These are phyloP conservation scores for Teleiodes luculella DNA, from an alignment of 2,888 invertebrate genomes.

Conservation along the genomic window DNA sequence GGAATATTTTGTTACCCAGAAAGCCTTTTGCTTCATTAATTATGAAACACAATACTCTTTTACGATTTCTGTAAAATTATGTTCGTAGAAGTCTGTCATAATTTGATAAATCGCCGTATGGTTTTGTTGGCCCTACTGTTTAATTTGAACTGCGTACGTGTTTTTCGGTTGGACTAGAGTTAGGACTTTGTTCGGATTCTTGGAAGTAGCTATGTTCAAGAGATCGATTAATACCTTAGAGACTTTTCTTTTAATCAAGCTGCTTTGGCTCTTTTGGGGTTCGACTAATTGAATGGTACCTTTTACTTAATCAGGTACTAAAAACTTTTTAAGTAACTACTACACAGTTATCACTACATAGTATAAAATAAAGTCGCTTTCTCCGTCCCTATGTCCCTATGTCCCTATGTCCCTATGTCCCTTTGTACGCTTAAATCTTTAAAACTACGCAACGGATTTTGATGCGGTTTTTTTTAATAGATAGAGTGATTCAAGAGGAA, in stretches of 20 bases:
- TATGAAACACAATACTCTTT: slow-evolving; percentile 75
- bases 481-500: too few relatives aligned
- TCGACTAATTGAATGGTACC: too few relatives aligned
- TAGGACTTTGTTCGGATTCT: slow-evolving; percentile 13
- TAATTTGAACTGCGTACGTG: slow-evolving; percentile 33
- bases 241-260: not conserved
- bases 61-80: slow-evolving; percentile 72
- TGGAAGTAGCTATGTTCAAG: slow-evolving; percentile 1
- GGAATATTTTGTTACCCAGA: slow-evolving; percentile 75
- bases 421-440: too few relatives aligned
- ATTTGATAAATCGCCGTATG: slow-evolving; percentile 64
- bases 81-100: slow-evolving; percentile 67
- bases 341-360: too few relatives aligned
- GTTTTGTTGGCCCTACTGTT: slow-evolving; percentile 47
- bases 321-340: too few relatives aligned
- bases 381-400: too few relatives aligned
- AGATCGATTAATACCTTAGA: slow-evolving; percentile 6
- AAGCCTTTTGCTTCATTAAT: slow-evolving; percentile 77
- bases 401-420: too few relatives aligned
- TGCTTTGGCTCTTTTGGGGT: too few relatives aligned
- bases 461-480: too few relatives aligned
- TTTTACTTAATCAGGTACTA: too few relatives aligned
- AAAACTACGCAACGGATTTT: too few relatives aligned
- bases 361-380: too few relatives aligned
- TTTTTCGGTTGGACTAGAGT: slow-evolving; percentile 23